Evolutionary conservation across 2,888 invertebrate genomes (phyloP).

Genomic region (Xestia xanthographa): DNA sequence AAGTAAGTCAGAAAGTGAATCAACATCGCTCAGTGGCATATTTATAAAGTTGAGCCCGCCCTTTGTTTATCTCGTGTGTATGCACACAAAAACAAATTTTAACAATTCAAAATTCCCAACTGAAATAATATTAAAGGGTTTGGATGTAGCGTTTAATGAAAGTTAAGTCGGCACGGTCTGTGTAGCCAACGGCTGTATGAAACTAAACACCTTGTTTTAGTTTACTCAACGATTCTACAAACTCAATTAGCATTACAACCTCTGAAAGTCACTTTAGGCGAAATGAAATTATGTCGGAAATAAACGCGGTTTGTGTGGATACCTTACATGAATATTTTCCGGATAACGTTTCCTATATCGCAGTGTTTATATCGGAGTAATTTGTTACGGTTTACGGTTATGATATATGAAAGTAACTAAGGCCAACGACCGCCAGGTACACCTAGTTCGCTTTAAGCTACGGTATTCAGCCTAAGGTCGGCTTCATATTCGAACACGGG

Average conservation of each 20-base stretch:
- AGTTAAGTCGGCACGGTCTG: conserved; percentile 72
- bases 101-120: conserved; percentile 61
- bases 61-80: conserved; percentile 44
- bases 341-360: conserved; percentile 51
- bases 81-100: conserved; percentile 60
- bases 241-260: conserved; percentile 84
- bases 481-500: conserved; percentile 7
- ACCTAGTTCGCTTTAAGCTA: conserved; percentile 6
- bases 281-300: conserved; percentile 73
- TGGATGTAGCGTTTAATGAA: conserved; percentile 76
- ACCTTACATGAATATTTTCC: conserved; percentile 61
- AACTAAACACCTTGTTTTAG: conserved; percentile 83
- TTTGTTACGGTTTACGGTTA: conserved; percentile 52
- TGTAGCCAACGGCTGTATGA: conserved; percentile 79
- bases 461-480: conserved; percentile 10
- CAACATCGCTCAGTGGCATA: conserved; percentile 39
- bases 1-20: conserved; percentile 55
- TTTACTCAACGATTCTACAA: conserved; percentile 82
- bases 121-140: conserved; percentile 75
- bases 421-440: conserved; percentile 32
- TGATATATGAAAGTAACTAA: conserved; percentile 47
- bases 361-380: conserved; percentile 53
- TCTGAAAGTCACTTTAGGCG: conserved; percentile 77
- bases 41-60: conserved; percentile 32
- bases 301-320: conserved; percentile 57